These are phyloP conservation scores for Drosophila barbarae DNA, from an alignment of 2,888 invertebrate species.

Conservation along the genomic window DNA sequence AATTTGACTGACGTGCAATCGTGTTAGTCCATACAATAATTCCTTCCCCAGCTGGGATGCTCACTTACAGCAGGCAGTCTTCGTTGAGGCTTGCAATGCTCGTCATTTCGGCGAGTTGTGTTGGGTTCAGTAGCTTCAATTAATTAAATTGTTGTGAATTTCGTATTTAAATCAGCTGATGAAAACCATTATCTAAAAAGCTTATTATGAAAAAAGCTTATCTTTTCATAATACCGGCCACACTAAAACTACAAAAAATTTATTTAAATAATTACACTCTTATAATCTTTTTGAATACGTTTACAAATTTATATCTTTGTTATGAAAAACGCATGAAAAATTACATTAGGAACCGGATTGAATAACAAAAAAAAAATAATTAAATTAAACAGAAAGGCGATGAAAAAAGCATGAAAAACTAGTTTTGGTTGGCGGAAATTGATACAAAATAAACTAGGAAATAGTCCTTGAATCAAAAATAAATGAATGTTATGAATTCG, in stretches of 20 bases:
- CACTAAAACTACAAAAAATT: neutral
- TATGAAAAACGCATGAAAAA: no score
- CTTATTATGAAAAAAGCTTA: neutral
- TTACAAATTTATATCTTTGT: no score
- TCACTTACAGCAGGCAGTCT: constrained; percentile 37
- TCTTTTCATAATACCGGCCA: neutral
- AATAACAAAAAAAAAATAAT: no score
- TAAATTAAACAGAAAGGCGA: no score
- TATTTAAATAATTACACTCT: no score
- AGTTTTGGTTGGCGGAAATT: no score
- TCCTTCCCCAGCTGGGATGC: rapidly evolving
- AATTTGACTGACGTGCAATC: constrained; percentile 21
- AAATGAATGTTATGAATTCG: no score
- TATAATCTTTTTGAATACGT: no score
- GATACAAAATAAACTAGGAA: no score
- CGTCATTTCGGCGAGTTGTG: constrained; percentile 1
- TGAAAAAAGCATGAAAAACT: no score
- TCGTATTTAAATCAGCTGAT: constrained; percentile 6
- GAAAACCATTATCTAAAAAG: constrained; percentile 17
- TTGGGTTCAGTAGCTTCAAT: neutral
- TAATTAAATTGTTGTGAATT: neutral
- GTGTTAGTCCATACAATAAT: neutral
- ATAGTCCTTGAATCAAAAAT: no score
- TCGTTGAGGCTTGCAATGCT: constrained; percentile 24
- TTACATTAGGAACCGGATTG: no score